Conservation (phyloP, 1,140 invertebrate species). For the Lasioglossum baleicum region DNA sequence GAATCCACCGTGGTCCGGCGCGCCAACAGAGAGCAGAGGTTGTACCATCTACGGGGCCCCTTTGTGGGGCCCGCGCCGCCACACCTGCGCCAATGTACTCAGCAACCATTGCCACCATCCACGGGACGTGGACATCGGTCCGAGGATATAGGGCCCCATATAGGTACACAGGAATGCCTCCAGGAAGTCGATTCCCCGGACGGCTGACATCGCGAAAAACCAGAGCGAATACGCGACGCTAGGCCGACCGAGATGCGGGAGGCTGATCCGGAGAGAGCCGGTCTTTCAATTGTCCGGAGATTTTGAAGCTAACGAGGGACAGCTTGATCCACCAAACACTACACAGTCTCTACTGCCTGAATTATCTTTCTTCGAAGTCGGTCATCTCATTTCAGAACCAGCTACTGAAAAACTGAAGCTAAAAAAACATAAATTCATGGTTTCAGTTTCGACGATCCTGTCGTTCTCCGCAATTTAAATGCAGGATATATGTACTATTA, state of each 20-base stretch:
- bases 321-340: no score
- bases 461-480: no score
- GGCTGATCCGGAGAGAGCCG: no score
- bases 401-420: no score
- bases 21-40: conserved; percentile 37
- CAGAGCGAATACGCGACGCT: conserved; percentile 19
- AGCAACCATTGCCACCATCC: conserved; percentile 45
- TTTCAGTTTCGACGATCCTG: no score
- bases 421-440: no score
- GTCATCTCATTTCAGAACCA: no score
- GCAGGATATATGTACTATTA: no score
- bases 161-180: conserved; percentile 51
- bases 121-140: conserved; percentile 36
- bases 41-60: conserved; percentile 65
- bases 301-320: conserved; percentile 41
- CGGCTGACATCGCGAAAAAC: conserved; percentile 44
- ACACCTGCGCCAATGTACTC: conserved; percentile 63
- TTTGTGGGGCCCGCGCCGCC: conserved; percentile 65
- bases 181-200: conserved; percentile 38
- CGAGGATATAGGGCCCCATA: conserved; percentile 39
- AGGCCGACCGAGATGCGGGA: no score
- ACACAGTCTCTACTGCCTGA: no score
- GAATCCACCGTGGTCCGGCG: background rate
- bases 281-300: conserved; percentile 37
- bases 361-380: no score